Conservation (phyloP, 2,888 invertebrate genomes). For the Lycophotia porphyrea region DNA sequence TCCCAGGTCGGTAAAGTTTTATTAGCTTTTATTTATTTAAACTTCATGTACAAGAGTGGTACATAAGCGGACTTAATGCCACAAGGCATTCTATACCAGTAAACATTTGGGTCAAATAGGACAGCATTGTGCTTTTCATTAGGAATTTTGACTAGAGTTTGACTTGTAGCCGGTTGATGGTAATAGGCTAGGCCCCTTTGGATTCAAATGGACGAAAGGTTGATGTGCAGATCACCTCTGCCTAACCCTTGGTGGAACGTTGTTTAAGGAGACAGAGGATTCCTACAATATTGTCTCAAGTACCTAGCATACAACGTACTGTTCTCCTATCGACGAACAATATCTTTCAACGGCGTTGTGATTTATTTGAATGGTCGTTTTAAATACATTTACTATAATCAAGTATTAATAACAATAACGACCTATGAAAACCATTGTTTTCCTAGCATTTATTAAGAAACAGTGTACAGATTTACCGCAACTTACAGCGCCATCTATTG, state of each 20-base stretch:
- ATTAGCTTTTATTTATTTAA: no score
- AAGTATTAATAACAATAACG: background rate
- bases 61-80: no score
- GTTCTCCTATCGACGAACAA: background rate
- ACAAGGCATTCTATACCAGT: no score
- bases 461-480: background rate
- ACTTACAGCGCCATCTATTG: slow-evolving; percentile 54
- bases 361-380: background rate
- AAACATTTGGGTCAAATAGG: no score
- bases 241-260: background rate
- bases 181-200: background rate
- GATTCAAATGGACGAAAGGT: background rate
- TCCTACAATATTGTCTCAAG: background rate
- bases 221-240: background rate
- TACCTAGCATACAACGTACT: background rate
- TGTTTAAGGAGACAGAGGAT: background rate
- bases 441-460: background rate
- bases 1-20: background rate
- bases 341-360: background rate
- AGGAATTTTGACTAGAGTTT: background rate
- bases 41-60: no score
- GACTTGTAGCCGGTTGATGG: background rate
- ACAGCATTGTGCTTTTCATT: no score
- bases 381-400: background rate
- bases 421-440: background rate